Percentiles rank a stretch among this genome's conserved stretches.
phyloP scores from a whole-genome alignment of 2,113 vertebrate genomes.

The Sapayoa aenigma region DNA sequence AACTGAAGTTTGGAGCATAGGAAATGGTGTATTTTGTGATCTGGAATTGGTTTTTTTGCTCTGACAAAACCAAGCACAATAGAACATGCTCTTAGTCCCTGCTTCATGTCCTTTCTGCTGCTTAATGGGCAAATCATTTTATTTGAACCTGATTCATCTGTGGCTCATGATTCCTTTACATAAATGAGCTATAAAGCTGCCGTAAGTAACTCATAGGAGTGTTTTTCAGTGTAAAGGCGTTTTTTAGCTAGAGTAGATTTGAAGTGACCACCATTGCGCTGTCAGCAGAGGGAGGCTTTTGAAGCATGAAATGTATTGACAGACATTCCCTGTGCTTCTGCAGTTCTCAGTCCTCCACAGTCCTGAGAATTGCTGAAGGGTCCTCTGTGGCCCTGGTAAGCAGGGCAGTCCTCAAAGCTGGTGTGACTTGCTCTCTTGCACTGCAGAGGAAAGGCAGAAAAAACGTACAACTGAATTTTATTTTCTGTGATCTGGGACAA shows the following conservation, averaged over 20 bases:
- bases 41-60: not conserved
- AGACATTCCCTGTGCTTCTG: not conserved
- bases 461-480: not conserved
- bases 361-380: not conserved
- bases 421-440: not conserved
- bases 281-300: not conserved
- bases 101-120: not conserved
- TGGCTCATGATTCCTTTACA: not conserved
- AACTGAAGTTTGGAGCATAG: not conserved
- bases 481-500: not conserved
- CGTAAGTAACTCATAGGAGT: not conserved
- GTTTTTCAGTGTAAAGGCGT: not conserved
- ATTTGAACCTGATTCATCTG: constrained; percentile 19
- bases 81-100: not conserved
- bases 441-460: not conserved
- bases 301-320: not conserved
- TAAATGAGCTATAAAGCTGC: constrained; percentile 19
- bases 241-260: not conserved
- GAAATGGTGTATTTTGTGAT: not conserved
- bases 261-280: not conserved
- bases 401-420: not conserved
- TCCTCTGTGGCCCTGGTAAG: not conserved
- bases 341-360: not conserved
- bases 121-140: constrained; percentile 18
- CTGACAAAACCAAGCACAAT: not conserved